Evolutionary conservation across 1,140 invertebrate genomes (phyloP).

Genomic region (Microplitis demolitor): DNA sequence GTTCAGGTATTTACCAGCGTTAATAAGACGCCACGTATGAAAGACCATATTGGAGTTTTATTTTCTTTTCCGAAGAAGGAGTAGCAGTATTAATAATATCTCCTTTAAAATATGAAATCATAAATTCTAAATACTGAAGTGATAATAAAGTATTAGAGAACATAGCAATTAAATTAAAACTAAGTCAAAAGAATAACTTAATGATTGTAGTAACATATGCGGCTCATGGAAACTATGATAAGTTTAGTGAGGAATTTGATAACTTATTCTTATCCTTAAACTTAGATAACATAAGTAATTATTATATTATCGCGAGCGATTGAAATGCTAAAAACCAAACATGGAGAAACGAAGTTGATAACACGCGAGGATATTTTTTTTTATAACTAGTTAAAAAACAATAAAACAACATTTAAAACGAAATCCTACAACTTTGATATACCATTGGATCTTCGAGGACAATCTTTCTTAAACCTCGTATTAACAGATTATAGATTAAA

Average conservation of each 20-base stretch:
- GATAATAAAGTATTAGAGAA: background rate
- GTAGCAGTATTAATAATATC: background rate
- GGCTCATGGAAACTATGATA: background rate
- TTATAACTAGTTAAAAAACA: slow-evolving; percentile 23
- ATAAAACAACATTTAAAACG: slow-evolving; percentile 17
- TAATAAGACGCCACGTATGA: no score
- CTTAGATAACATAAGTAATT: slow-evolving; percentile 20
- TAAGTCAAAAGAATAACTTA: background rate
- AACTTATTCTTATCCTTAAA: slow-evolving; percentile 29
- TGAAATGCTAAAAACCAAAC: slow-evolving; percentile 28
- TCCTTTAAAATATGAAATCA: background rate
- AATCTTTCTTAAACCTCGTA: slow-evolving; percentile 29
- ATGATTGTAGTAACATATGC: slow-evolving; percentile 7
- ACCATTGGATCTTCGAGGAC: slow-evolving; percentile 20
- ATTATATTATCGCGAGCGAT: slow-evolving; percentile 34
- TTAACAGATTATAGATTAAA: slow-evolving; percentile 27
- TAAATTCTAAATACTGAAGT: background rate
- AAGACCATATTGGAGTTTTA: no score
- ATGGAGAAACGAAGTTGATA: slow-evolving; percentile 27
- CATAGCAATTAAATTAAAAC: background rate
- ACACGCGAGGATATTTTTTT: slow-evolving; percentile 20
- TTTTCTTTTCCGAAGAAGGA: no score
- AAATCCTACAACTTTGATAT: slow-evolving; percentile 22
- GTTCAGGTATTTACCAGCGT: no score
- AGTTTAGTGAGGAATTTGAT: slow-evolving; percentile 13